Base-by-base conservation (phyloP, 2,888 invertebrate genomes). In the Meiosimyza platycephala region DNA sequence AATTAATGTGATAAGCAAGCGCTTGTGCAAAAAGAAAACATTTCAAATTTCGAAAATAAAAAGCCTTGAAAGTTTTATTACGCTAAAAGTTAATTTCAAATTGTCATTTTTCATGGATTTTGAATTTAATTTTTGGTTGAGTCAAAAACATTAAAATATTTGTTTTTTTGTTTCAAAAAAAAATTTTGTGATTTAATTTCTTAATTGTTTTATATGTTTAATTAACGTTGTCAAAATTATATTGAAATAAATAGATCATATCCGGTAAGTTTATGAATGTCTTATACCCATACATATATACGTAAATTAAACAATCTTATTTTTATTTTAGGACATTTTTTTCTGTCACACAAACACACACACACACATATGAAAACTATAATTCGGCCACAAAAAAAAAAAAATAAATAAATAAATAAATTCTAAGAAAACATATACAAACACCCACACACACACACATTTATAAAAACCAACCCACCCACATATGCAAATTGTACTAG, bases 261-360 rank as follows among this genome's bases (percentile, higher is more conserved):
- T 15, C 28, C 15, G 64, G 64, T 64, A 64, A 64, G 64, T 64
- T 64, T 11, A 13, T 18, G 15, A 48, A 48, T 40, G 40, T 9
- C 40, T 40, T 40, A 40, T 40, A 40, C 40, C 28, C 28, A 28
- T 28, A 40, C 40, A 18, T 28, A 51, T n/a, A 51, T 51, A 51
- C 51, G 16, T 6, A 22, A 48, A 51, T 64, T 51, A 13, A 51
- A 64, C 51, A 22, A 63, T 48, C 22, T 15, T 15, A 51, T 64
- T 51, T 51, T 64, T 64, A 64, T 64, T 64, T 64, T 64, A 64
- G 64, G 51, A 28, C 15, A 51, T 64, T n/a, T 64, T 51, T 64
- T 28, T 28, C 9, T 64, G 51, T 50, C 2, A 22, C 64, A 51
- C 22, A 64, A 50, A 48, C 12, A 60, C 33, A 15, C 28, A 6